Conservation (phyloP, 2,888 invertebrate species). For the Phaonia tiefii region DNA sequence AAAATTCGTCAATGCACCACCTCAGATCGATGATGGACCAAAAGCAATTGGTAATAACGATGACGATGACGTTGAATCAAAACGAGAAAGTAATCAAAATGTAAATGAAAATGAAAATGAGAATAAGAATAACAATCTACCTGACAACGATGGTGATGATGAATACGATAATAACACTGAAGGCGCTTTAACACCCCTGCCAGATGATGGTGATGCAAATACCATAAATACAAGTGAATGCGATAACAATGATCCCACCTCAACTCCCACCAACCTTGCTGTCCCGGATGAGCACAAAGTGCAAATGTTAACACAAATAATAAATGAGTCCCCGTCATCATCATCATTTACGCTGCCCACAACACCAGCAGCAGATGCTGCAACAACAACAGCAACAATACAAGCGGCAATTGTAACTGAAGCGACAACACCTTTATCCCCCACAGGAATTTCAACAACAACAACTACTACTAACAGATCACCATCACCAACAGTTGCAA, state of each 20-base stretch:
- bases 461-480: conserved; percentile 44
- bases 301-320: neutral
- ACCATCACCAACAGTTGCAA: conserved; percentile 40
- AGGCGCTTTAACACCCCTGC: conserved; percentile 27
- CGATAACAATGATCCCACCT: neutral
- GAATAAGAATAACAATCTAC: neutral
- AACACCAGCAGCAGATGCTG: conserved; percentile 39
- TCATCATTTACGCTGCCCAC: conserved; percentile 50
- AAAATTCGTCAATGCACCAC: neutral
- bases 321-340: conserved; percentile 65
- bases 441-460: conserved; percentile 45
- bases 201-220: conserved; percentile 52
- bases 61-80: neutral
- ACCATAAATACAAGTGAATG: conserved; percentile 31
- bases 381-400: conserved; percentile 44
- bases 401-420: conserved; percentile 27
- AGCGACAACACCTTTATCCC: conserved; percentile 30
- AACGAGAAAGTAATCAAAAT: neutral
- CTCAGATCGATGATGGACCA: neutral
- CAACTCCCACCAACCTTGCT: neutral
- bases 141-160: conserved; percentile 20
- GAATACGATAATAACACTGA: conserved; percentile 46
- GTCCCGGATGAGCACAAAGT: conserved; percentile 12
- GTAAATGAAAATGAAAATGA: neutral
- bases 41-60: neutral